Base-by-base conservation (phyloP, 2,888 invertebrate genomes). In the Taphrorychus bicolor region DNA sequence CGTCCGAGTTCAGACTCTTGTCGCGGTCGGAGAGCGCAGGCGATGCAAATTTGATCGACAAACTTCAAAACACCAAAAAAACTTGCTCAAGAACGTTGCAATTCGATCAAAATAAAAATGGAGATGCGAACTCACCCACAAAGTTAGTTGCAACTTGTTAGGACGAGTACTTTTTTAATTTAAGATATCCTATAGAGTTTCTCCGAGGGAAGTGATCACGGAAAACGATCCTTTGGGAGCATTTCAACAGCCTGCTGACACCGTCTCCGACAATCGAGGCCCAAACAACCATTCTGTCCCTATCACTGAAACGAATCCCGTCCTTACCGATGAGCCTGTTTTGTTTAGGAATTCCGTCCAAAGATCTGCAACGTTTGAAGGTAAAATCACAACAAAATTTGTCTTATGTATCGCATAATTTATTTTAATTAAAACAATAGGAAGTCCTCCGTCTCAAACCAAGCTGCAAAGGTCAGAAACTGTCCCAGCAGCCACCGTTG, bases 141-240 rank as follows among this genome's bases (percentile, higher is more conserved):
- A 87, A 86, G 87, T 87, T 14, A 5, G 45, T 5, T 16, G 5
- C 9, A 45, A 2, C 45, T 14, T 3, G 3, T 4, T 45, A 45
- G 19, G 22, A 18, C 19, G 18, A 52, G 52, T 2, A 21, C 19
- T 22, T 52, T 52, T 14, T 54, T 19, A 17, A 5, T 51, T 51
- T 53, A 32, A n/a, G 9, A 41, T 69, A 72, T 14, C 78, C n/a
- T n/a, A n/a, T n/a, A 90, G 90, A 77, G 82, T 88, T 53, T 90
- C 91, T 0, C 90, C 90, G 32, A 86, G 94, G 63, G 95, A 94
- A 2, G 92, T 94, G 0, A 95, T 97, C 0, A 92, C 95, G 0
- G 89, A 93, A 77, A 95, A 96, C 81, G 97, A 97, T 83, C 97
- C 97, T 0, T 84, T 97, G 18, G 97, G 96, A 4, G 94, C 95